Percentiles rank a stretch among this genome's conserved stretches.
These are phyloP conservation scores for Tringa solitaria DNA, from an alignment of 2,113 vertebrate genomes.

Conservation along the genomic window DNA sequence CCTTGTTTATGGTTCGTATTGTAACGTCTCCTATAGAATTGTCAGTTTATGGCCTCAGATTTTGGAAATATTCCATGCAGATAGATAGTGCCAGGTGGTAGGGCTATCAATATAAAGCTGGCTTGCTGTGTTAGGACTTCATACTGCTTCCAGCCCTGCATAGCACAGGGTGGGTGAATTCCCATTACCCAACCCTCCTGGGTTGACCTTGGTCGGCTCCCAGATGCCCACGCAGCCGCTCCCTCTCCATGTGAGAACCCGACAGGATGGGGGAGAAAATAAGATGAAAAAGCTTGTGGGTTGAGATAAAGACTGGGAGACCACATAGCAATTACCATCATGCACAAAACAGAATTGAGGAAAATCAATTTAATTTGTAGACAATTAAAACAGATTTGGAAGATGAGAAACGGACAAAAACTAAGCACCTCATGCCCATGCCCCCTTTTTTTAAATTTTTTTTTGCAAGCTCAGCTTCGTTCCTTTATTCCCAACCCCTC, in stretches of 20 bases:
- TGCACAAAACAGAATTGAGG: not conserved
- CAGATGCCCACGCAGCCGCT: not conserved
- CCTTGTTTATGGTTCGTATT: not conserved
- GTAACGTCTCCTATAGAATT: not conserved
- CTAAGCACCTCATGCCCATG: not conserved
- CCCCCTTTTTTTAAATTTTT: accelerated
- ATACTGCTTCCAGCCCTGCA: accelerated
- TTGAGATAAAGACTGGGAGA: not conserved
- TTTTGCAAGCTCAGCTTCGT: not conserved
- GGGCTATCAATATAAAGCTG: not conserved
- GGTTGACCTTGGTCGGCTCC: not conserved
- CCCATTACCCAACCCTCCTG: accelerated
- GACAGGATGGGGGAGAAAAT: not conserved
- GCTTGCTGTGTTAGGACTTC: not conserved
- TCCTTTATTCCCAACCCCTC: not conserved
- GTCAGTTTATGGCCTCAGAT: not conserved
- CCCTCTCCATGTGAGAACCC: too few species aligned
- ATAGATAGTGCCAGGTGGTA: not conserved
- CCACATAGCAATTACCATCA: not conserved
- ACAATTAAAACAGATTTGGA: not conserved
- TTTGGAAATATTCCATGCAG: not conserved
- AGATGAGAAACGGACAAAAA: not conserved
- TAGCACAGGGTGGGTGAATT: accelerated
- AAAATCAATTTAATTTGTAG: not conserved
- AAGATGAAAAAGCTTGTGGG: not conserved